Evolutionary conservation across 2,113 vertebrate species (phyloP).

Genomic region (Ictidomys tridecemlineatus): DNA sequence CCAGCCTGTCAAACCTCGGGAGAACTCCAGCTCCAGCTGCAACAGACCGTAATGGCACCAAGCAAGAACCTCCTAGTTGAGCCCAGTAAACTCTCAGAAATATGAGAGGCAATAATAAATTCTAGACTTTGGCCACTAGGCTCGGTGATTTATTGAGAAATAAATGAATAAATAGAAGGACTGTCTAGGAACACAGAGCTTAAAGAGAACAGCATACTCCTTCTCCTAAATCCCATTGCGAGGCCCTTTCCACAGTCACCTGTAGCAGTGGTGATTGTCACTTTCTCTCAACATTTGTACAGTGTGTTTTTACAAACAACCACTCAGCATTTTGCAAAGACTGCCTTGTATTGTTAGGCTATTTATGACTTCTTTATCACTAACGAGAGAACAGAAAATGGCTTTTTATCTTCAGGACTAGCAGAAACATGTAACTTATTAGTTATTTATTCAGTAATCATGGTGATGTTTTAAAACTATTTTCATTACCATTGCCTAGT

Average conservation of each 20-base stretch:
- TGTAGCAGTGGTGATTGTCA: not conserved
- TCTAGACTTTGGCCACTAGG: not conserved
- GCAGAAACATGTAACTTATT: not conserved
- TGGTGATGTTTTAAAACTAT: not conserved
- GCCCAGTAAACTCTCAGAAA: not conserved
- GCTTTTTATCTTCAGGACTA: not conserved
- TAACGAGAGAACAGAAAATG: not conserved
- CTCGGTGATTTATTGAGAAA: not conserved
- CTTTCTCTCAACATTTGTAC: not conserved
- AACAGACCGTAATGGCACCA: fast-evolving
- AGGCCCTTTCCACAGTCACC: not conserved
- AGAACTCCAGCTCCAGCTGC: not conserved
- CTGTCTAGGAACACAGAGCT: not conserved
- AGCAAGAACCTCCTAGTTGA: not conserved
- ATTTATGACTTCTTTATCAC: not conserved
- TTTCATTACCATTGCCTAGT: not conserved
- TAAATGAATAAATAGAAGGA: not conserved
- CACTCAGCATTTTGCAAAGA: not conserved
- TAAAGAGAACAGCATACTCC: not conserved
- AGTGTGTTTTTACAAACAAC: not conserved
- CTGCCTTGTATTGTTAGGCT: not conserved
- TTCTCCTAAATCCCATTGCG: not conserved
- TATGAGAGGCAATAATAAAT: not conserved
- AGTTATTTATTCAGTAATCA: not conserved
- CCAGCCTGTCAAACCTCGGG: not conserved